Evolutionary conservation across 2,888 invertebrate genomes (phyloP), one percentile per base, ranked within the genome.

Genomic region (Dynastes hyllus): DNA sequence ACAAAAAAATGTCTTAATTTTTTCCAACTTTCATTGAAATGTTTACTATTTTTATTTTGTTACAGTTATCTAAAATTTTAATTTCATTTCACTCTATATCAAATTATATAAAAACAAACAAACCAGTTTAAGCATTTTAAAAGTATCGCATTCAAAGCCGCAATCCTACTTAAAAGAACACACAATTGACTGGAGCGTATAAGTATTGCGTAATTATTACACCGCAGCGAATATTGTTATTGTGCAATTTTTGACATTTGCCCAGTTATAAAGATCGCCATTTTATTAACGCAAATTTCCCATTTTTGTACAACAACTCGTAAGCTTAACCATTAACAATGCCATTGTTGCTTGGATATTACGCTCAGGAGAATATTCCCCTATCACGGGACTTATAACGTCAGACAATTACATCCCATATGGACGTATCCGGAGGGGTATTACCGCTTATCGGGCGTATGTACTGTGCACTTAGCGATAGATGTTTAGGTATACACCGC

Each of bases 391-490:
- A 73, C 58, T 73, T 73, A 73, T 22, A 45, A 45, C 32, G 11
- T 58, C 27, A 61, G 61, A 73, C 61, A 73, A 73, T 73, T 73
- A 73, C 11, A 73, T 55, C 3, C 73, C 58, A 16, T 73, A 61
- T n/a, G 73, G 73, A 16, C 45, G 58, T 73, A 73, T 61, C 58
- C 73, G 73, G 45, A 40, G 37, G 73, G 32, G 61, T 61, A 73
- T 73, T 58, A 61, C 58, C 58, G 37, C 61, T 61, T 73, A 73
- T 73, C 73, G 27, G 73, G 27, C 40, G 55, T 73, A 37, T 45
- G 61, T 61, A 69, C 40, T 71, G 58, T 45, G 27, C 73, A 73
- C 58, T 61, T 58, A 73, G 40, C 58, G 73, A 40, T 73, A 73
- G 61, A 40, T 32, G 45, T 73, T 58, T 55, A 61, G 16, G 58